Base-by-base conservation (phyloP, 2,888 invertebrate species). In the Eristalinus sepulchralis region DNA sequence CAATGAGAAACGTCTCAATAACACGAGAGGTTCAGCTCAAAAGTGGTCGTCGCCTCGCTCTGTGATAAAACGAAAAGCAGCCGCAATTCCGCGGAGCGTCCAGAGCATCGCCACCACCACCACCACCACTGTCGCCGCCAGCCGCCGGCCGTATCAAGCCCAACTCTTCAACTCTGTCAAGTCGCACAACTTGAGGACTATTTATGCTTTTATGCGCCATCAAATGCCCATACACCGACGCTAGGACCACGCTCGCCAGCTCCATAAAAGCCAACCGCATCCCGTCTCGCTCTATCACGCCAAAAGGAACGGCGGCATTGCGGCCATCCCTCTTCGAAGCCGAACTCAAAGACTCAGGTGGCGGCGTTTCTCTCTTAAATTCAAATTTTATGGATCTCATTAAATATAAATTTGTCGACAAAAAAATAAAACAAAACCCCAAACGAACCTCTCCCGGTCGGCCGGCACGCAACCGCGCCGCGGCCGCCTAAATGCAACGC, bases 361-460 rank as follows among this genome's bases (percentile, higher is more conserved):
- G 90, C 91, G 90, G 89, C 88, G 68, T 89, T 90, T 91, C 91
- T 90, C 90, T 89, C 91, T 92, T 91, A 91, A 92, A 92, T 92
- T 92, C 90, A 92, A 92, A 92, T 92, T 92, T 92, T 92, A 92
- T 92, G 91, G 91, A 90, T 90, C 92, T 92, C 92, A 92, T 92
- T 92, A 92, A 92, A 92, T 92, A 92, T 92, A 92, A 92, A 92
- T 92, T 92, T 92, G 92, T 92, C 90, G 90, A 86, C 31, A 70
- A 71, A 76, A 71, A 81, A 82, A 73, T 34, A 72, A 68, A 86
- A 84, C 59, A 63, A 85, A 80, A 73, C 34, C 17, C 31, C 64
- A 67, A 57, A 60, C 71, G 20, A 67, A 68, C 66, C 17, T 24
- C 70, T 62, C 62, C 20, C 57, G 27, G 27, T 24, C 47, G 17